These are phyloP conservation scores for Cephus pygmeus DNA, from an alignment of 2,888 invertebrate genomes.

Conservation along the genomic window DNA sequence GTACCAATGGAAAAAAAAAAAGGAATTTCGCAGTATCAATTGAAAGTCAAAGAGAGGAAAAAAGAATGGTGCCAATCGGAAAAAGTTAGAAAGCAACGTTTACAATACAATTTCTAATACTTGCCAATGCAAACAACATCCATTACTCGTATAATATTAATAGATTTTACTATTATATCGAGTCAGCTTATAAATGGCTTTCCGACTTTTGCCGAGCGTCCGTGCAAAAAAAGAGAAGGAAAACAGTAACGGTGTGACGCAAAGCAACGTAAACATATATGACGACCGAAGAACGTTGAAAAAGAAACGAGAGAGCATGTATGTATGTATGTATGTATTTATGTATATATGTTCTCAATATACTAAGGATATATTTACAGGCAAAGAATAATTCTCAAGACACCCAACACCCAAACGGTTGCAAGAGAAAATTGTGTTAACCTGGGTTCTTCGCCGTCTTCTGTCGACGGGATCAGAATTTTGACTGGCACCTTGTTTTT, in stretches of 20 bases:
- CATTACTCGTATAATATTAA: neutral
- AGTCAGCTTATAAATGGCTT: neutral
- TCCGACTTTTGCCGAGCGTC: neutral
- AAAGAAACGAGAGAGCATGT: neutral
- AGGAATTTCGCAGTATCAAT: neutral
- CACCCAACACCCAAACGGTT: slow-evolving; percentile 44
- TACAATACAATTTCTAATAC: neutral
- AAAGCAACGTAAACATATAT: neutral
- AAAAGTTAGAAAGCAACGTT: neutral
- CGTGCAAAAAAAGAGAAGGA: neutral
- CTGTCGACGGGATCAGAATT: slow-evolving; percentile 60
- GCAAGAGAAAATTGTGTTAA: slow-evolving; percentile 50
- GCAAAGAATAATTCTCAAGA: slow-evolving; percentile 37
- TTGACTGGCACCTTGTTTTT: slow-evolving; percentile 64
- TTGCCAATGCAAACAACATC: neutral
- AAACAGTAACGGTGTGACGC: neutral
- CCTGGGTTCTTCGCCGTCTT: slow-evolving; percentile 61
- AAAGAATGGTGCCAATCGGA: neutral
- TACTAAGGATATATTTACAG: slow-evolving; percentile 3
- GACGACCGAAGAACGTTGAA: neutral
- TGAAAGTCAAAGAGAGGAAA: neutral
- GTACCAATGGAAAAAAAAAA: neutral
- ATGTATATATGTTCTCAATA: neutral
- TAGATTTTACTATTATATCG: neutral
- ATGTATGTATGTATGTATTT: neutral